Evolutionary conservation across 1,140 invertebrate species (phyloP), one percentile per base, ranked within the genome.

Genomic region (Batillaria attramentaria): DNA sequence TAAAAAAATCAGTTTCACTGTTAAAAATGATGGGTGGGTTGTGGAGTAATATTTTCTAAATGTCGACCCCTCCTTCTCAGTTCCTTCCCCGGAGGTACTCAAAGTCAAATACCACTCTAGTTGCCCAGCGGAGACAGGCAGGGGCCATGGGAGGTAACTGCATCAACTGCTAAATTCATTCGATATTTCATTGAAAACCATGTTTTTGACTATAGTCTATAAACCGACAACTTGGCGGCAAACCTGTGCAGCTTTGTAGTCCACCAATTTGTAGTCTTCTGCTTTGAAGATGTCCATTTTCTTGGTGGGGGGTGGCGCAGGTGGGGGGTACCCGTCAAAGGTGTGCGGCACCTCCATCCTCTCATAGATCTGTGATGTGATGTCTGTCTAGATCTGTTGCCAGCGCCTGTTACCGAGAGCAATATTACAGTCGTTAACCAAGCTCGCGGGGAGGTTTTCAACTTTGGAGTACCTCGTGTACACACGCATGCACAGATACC

Each of bases 291-390:
- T 1, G 8, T 70, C 68, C 68, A 42, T 28, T n/a, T 20, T 35
- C 13, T 2, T 39, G 24, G 8, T 70, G 37, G 35, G 39, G 18
- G 68, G 68, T 6, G 68, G 68, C 3, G 35, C 20, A 18, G 68
- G 68, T 16, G 68, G 68, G 24, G 68, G 68, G 39, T 70, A 70
- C 37, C 24, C 41, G 35, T 39, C 35, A 6, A 24, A 10, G 10
- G 37, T 37, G 39, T 39, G 37, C 4, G 68, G 68, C 24, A 70
- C 68, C 4, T 39, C 39, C 68, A 70, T 69, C 68, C n/a, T 60
- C 5, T 60, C 24, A 60, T 6, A n/a, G 6, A 60, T 24, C 10
- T 13, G 46, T 50, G 46, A 8, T 10, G 10, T 50, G 10, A 50
- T 50, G 46, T 50, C 10, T 50, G 10, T 13, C 24, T 24, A 24